Percentiles rank a stretch among this genome's conserved stretches.
Evolutionary conservation across 2,113 vertebrate species (phyloP).

Genomic region (Mormyrus lacerda): DNA sequence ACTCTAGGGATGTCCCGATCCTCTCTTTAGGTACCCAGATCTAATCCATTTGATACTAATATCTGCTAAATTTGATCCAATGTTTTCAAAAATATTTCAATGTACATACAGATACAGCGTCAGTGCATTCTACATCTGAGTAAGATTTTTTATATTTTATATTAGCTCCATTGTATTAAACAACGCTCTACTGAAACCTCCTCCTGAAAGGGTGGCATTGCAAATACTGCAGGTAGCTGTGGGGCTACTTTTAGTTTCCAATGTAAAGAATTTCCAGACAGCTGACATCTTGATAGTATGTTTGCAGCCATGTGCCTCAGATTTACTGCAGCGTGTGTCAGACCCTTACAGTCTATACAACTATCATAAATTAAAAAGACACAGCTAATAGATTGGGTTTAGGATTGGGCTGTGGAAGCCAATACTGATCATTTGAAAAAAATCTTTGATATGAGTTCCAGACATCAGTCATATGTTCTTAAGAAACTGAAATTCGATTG

Average conservation of each 20-base stretch:
- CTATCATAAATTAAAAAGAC: not conserved
- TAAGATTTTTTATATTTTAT: not conserved
- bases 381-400: not conserved
- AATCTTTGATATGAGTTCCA: not conserved
- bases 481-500: not conserved
- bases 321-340: not conserved
- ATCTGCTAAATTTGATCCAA: not conserved
- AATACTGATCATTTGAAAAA: not conserved
- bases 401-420: not conserved
- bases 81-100: not conserved
- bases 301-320: not conserved
- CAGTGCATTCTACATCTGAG: not conserved
- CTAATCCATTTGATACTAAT: not conserved
- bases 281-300: not conserved
- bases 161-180: not conserved
- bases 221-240: not conserved
- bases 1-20: not conserved
- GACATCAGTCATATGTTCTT: not conserved
- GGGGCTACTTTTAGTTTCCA: not conserved
- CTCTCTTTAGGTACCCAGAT: not conserved
- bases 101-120: not conserved
- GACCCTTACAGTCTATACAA: not conserved
- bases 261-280: not conserved
- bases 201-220: not conserved
- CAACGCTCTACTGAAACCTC: not conserved